phyloP scores from a whole-genome alignment of 2,797 vertebrate genomes.

The Tenualosa thibaudeaui region DNA sequence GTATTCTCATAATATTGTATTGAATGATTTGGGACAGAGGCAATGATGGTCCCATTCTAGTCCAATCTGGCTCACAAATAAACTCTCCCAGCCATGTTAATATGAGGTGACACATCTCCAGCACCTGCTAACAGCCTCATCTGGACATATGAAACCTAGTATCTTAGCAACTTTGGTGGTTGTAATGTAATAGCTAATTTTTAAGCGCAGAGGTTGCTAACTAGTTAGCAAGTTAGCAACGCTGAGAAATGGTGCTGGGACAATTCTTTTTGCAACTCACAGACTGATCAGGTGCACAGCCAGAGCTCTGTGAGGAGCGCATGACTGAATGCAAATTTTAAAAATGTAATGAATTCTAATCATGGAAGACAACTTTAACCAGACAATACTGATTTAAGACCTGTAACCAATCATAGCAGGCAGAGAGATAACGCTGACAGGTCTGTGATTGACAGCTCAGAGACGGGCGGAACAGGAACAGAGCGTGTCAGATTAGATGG shows the following conservation, averaged over 20 bases:
- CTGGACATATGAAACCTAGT: constrained; percentile 27
- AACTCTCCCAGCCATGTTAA: neutral
- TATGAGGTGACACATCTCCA: constrained; percentile 13
- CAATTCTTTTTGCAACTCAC: neutral
- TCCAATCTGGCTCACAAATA: constrained; percentile 16
- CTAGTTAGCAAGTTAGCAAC: no score
- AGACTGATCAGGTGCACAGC: neutral
- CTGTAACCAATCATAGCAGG: neutral
- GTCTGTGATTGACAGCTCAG: neutral
- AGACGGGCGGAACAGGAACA: neutral
- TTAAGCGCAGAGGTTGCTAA: no score
- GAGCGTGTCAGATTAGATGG: neutral
- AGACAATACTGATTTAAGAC: neutral
- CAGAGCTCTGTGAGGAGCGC: neutral
- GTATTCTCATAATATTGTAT: no score
- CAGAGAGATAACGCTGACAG: neutral
- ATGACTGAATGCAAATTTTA: neutral
- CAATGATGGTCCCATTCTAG: neutral
- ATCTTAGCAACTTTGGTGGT: no score
- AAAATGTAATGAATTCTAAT: neutral
- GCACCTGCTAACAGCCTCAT: constrained; percentile 24
- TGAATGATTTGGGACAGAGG: neutral
- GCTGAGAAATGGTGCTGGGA: no score
- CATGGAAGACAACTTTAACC: neutral
- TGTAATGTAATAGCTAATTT: no score